These are phyloP conservation scores for Charina bottae DNA, from an alignment of 2,113 vertebrate genomes.

Conservation along the genomic window DNA sequence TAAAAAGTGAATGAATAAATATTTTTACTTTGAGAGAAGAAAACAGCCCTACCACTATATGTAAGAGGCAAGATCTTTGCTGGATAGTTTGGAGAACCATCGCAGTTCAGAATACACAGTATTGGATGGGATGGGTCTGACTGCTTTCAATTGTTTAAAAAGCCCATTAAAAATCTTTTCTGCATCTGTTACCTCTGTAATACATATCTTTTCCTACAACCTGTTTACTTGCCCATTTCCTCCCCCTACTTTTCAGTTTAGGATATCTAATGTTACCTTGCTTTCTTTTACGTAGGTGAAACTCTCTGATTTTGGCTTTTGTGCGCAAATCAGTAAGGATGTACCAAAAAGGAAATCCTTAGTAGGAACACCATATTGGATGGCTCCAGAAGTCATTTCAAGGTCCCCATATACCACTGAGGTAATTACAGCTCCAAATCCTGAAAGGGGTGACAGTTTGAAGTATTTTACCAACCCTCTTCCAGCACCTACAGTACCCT, in stretches of 20 bases:
- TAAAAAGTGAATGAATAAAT: background rate
- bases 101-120: background rate
- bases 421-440: conserved; percentile 71
- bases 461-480: background rate
- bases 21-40: background rate
- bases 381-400: conserved; percentile 98
- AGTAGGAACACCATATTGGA: conserved; percentile 98
- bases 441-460: background rate
- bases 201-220: background rate
- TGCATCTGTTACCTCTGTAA: background rate
- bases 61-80: background rate
- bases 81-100: background rate
- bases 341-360: conserved; percentile 96
- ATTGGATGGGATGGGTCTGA: background rate
- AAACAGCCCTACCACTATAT: background rate
- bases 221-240: background rate
- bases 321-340: conserved; percentile 98
- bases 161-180: no score
- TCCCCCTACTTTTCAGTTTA: background rate
- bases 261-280: background rate
- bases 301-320: conserved; percentile 98
- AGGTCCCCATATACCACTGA: conserved; percentile 93
- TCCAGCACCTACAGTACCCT: background rate
- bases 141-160: background rate
- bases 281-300: conserved; percentile 82